Conservation (phyloP, 64 coral and sea anemone genomes). For the Pocillopora verrucosa region DNA sequence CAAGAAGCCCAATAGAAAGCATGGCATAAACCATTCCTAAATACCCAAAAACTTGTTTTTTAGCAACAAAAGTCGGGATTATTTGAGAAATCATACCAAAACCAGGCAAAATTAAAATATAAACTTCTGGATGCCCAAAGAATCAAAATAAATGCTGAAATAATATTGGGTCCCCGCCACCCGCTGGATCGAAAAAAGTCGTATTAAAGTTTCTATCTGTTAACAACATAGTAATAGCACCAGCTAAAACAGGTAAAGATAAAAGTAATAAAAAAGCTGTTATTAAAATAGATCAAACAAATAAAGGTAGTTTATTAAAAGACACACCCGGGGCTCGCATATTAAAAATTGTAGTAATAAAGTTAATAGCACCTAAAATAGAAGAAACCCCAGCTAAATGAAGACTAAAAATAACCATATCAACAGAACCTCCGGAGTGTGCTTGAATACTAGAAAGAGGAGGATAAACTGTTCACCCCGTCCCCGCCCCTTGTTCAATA, state of each 20-base stretch:
- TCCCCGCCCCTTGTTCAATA: constrained; percentile 26
- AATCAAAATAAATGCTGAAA: constrained; percentile 65
- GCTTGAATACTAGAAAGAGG: constrained; percentile 20
- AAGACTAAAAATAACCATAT: too few relatives aligned
- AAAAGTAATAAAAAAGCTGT: too few relatives aligned
- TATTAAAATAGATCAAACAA: constrained; percentile 40
- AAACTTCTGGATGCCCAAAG: constrained; percentile 55
- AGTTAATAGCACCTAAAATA: too few relatives aligned
- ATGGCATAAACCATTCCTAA: constrained; percentile 51
- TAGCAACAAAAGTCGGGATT: constrained; percentile 27
- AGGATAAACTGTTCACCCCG: constrained; percentile 50
- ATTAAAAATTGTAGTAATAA: too few relatives aligned
- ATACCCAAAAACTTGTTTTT: constrained; percentile 40
- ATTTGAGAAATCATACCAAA: constrained; percentile 57
- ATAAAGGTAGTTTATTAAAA: constrained; percentile 14
- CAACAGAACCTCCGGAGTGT: too few relatives aligned
- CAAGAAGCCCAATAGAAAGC: constrained; percentile 42
- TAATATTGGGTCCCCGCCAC: constrained; percentile 32
- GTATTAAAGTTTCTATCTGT: constrained; percentile 44
- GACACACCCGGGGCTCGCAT: constrained; percentile 1
- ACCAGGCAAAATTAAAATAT: constrained; percentile 56
- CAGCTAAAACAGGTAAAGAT: constrained; percentile 24
- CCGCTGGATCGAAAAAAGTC: constrained; percentile 24
- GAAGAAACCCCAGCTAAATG: too few relatives aligned
- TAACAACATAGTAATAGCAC: constrained; percentile 31